Evolutionary conservation across 2,888 invertebrate species (phyloP).

Genomic region (Epinotia brunnichana): DNA sequence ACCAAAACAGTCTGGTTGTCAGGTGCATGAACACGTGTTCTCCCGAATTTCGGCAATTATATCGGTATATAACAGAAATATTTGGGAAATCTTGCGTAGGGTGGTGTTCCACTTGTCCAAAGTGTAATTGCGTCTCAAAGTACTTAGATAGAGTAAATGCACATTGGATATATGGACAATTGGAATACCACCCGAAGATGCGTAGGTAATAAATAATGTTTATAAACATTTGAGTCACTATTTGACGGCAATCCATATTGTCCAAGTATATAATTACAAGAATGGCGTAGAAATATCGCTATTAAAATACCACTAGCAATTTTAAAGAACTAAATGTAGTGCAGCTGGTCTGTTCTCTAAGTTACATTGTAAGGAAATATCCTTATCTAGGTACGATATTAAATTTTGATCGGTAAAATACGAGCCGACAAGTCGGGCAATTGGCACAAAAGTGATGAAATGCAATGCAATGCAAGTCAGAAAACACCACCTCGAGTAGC

Average conservation of each 20-base stretch:
- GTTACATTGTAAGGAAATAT: neutral
- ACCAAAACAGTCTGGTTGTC: too few species aligned
- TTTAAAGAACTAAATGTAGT: neutral
- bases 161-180: too few species aligned
- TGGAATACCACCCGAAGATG: too few species aligned
- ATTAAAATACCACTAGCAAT: neutral
- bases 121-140: too few species aligned
- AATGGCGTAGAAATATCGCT: neutral
- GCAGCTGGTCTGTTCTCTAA: neutral
- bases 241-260: neutral
- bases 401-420: neutral
- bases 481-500: neutral
- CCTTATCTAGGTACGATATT: neutral
- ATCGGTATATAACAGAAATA: too few species aligned
- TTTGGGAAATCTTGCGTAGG: too few species aligned
- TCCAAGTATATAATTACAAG: neutral
- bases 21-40: too few species aligned
- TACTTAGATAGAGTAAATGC: too few species aligned
- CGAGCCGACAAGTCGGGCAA: neutral
- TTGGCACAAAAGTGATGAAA: neutral
- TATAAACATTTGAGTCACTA: neutral
- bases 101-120: too few species aligned
- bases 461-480: neutral
- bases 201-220: neutral
- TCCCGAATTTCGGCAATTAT: too few species aligned